Evolutionary conservation across 1,140 invertebrate genomes (phyloP), one percentile per base, ranked within the genome.

Genomic region (Panagrolaimus sp.): DNA sequence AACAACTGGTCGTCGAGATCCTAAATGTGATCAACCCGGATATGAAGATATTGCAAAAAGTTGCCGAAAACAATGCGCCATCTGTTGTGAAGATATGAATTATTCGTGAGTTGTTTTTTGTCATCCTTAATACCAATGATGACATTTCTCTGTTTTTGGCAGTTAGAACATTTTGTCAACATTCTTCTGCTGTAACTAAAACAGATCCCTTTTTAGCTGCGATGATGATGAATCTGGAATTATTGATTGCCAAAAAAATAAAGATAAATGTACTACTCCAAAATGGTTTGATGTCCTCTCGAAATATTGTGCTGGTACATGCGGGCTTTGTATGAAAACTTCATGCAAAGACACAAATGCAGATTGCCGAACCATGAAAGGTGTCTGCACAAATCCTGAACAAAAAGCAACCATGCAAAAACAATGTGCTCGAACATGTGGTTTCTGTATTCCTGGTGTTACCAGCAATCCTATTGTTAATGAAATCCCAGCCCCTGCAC

Each of bases 271-370:
- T 43, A 66, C 66, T 20, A 45, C 69, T 31, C 46, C 47, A 14
- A 78, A 78, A 47, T 76, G 74, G 74, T 76, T 76, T 67, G 74
- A 75, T 14, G 76, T 78, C n/a, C 51, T 76, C 13, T 78, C 74
- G 5, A 53, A 72, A 7, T 76, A 79, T 62, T 76, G 74, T 68
- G 74, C 74, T 14, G 74, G 74, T 20, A 72, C 66, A 9, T 76
- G 74, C 38, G 74, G 74, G 14, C 71, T 76, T 45, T 76, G 74
- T 23, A 53, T 67, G n/a, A 44, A 48, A 31, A 74, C 74, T 14
- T 23, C 48, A 14, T 76, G 74, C 44, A 53, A 76, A 38, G 74
- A 76, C 42, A 76, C 63, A 46, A 65, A 42, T 65, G 11, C 14
- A 14, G 73, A 75, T 20, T 76, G 74, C 51, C 66, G 76, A 43